phyloP scores from a whole-genome alignment of 2,888 invertebrate genomes.

The Pocota personata region DNA sequence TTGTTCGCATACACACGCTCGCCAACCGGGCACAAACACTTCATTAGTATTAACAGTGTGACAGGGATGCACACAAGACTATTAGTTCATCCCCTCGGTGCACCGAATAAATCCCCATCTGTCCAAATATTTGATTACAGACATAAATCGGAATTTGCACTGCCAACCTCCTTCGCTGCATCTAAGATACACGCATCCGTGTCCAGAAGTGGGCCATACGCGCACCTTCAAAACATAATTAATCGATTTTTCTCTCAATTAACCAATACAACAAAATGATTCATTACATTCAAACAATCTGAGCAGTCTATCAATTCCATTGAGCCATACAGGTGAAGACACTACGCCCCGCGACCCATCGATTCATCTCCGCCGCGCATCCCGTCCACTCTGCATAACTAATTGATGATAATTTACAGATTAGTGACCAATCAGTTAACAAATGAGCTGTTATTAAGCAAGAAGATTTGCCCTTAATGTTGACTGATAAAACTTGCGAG shows the following conservation, averaged over 20 bases:
- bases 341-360: background rate
- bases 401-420: conserved; percentile 72
- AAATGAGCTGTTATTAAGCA: conserved; percentile 67
- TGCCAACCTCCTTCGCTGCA: conserved; percentile 4
- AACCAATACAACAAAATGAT: conserved; percentile 68
- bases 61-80: conserved; percentile 44
- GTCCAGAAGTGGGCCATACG: conserved; percentile 30
- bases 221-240: conserved; percentile 36
- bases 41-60: conserved; percentile 65
- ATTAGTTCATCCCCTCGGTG: conserved; percentile 5
- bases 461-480: conserved; percentile 57
- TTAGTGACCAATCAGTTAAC: conserved; percentile 72
- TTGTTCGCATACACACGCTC: conserved; percentile 13
- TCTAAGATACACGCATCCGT: background rate
- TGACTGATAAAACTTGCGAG: conserved; percentile 55
- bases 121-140: conserved; percentile 73
- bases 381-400: conserved; percentile 41
- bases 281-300: conserved; percentile 61
- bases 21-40: conserved; percentile 58
- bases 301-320: conserved; percentile 64
- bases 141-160: conserved; percentile 66
- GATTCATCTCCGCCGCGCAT: background rate
- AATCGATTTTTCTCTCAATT: conserved; percentile 70
- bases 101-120: conserved; percentile 59
- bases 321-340: conserved; percentile 51